These are phyloP conservation scores for Uria aalge DNA, from an alignment of 2,113 vertebrate species.

Conservation along the genomic window DNA sequence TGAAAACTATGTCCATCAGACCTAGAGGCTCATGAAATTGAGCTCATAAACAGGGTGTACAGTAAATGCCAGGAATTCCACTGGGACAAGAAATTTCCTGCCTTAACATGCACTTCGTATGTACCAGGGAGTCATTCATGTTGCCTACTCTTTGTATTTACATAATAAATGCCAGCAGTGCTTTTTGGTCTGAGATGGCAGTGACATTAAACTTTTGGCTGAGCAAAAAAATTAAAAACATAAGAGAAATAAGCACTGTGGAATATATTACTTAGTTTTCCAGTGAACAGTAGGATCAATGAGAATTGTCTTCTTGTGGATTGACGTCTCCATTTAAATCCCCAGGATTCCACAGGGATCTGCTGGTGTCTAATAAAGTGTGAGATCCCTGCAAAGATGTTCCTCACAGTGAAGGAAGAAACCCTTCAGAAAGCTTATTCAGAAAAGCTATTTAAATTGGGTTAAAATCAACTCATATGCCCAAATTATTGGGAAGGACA, in stretches of 20 bases:
- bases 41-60: neutral
- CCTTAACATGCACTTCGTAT: neutral
- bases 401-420: neutral
- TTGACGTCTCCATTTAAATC: neutral
- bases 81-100: neutral
- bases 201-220: neutral
- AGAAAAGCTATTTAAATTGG: neutral
- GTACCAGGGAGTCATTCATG: neutral
- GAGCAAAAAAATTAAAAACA: neutral
- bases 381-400: neutral
- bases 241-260: neutral
- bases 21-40: neutral
- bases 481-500: neutral
- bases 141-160: neutral
- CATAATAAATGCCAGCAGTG: neutral
- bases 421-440: neutral
- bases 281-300: neutral
- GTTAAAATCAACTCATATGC: neutral
- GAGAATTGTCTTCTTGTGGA: neutral
- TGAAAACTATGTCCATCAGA: neutral
- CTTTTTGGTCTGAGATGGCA: neutral
- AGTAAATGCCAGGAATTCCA: neutral
- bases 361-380: neutral
- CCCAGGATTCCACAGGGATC: neutral
- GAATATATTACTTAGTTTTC: neutral